phyloP scores from a whole-genome alignment of 2,888 invertebrate genomes.

The Oscheius sp. region DNA sequence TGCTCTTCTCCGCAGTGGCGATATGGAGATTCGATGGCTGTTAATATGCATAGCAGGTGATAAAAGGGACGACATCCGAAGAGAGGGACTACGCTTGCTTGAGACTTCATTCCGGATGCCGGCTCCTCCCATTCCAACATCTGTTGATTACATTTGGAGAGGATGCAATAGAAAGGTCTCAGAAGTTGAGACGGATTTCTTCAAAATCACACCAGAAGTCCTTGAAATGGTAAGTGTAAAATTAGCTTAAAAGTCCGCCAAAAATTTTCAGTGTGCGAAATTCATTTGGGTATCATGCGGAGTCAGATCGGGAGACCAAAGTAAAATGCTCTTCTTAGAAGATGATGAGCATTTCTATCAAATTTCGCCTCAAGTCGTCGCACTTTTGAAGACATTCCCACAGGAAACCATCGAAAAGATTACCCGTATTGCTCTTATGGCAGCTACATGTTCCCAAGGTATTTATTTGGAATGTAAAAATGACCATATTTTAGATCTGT shows the following conservation, averaged over 20 bases:
- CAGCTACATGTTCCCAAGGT: constrained; percentile 19
- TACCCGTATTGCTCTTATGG: constrained; percentile 4
- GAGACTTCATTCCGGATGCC: constrained; percentile 39
- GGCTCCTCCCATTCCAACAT: constrained; percentile 30
- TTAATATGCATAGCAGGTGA: constrained; percentile 47
- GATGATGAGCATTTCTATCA: constrained; percentile 48
- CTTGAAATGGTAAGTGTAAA: constrained; percentile 37
- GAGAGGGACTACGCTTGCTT: constrained; percentile 44
- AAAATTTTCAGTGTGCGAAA: constrained; percentile 32
- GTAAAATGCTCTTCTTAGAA: constrained; percentile 38
- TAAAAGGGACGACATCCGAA: constrained; percentile 43
- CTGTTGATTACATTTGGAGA: constrained; percentile 37
- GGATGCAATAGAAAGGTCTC: constrained; percentile 13
- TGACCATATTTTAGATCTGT: constrained; percentile 37
- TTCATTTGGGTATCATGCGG: constrained; percentile 42
- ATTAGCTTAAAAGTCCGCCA: not conserved
- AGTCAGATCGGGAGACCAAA: constrained; percentile 26
- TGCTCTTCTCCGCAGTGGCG: constrained; percentile 44
- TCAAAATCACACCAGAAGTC: constrained; percentile 21
- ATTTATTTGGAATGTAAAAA: no score
- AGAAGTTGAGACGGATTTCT: not conserved
- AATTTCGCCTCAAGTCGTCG: constrained; percentile 35
- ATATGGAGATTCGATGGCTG: constrained; percentile 50
- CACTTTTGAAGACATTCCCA: constrained; percentile 1
- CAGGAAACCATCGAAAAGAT: not conserved